These are phyloP conservation scores for Cettia cetti DNA, from an alignment of 2,113 vertebrate species.

Conservation along the genomic window DNA sequence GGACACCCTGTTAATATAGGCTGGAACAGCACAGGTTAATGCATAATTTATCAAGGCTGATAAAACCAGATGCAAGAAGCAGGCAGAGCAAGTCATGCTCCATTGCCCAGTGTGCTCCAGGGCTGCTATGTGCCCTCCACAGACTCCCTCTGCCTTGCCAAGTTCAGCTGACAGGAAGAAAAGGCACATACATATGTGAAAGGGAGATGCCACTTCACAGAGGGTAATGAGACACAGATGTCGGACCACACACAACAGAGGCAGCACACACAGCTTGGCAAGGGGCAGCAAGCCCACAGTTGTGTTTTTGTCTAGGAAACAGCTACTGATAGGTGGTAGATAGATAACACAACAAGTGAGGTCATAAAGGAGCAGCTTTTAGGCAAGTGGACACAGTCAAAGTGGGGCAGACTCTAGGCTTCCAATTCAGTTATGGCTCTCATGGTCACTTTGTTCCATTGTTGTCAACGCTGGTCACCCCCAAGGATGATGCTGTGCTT, in stretches of 20 bases:
- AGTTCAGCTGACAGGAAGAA: background rate
- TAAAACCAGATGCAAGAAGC: background rate
- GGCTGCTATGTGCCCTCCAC: background rate
- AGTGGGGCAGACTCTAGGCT: background rate
- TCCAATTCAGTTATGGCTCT: background rate
- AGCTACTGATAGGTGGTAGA: background rate
- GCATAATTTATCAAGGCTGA: background rate
- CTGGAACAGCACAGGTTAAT: rapidly evolving
- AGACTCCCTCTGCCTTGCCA: background rate
- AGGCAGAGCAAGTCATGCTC: background rate
- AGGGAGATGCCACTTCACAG: background rate
- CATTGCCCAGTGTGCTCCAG: rapidly evolving
- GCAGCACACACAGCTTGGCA: background rate
- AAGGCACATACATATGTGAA: background rate
- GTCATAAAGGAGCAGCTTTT: background rate
- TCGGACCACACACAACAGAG: background rate
- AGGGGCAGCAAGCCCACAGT: background rate
- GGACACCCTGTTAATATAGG: background rate
- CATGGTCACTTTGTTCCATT: background rate
- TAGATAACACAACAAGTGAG: background rate
- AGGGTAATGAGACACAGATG: background rate
- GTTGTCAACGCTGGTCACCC: background rate
- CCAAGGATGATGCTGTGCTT: background rate
- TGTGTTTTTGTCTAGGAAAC: background rate
- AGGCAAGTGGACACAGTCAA: background rate